Conservation (phyloP, 2,797 vertebrate species). For the Liparis tanakae region DNA sequence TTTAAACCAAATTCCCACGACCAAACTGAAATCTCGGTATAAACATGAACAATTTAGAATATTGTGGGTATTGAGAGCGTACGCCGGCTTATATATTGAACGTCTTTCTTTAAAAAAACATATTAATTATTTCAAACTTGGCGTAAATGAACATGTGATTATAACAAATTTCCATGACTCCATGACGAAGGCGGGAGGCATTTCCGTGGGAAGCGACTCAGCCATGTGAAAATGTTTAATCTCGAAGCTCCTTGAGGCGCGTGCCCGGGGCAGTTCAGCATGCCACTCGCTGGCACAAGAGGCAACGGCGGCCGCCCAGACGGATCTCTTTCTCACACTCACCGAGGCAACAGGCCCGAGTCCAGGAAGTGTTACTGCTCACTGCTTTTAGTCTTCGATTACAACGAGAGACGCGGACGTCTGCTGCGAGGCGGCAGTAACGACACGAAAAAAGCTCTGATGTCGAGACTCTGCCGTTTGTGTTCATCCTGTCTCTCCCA, state of each 20-base stretch:
- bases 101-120: no score
- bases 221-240: constrained; percentile 79
- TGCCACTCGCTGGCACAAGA: constrained; percentile 44
- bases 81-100: no score
- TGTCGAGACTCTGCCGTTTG: not conserved
- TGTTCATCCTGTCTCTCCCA: constrained; percentile 5
- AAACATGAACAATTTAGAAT: no score
- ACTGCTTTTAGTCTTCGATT: not conserved
- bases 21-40: no score
- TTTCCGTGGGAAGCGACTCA: constrained; percentile 62
- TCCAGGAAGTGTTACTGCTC: constrained; percentile 11
- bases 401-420: not conserved
- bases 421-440: not conserved
- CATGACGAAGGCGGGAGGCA: constrained; percentile 45
- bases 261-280: constrained; percentile 57
- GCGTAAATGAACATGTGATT: no score
- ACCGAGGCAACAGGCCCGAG: not conserved
- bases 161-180: no score
- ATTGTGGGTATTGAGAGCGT: no score
- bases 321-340: not conserved
- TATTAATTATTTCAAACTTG: no score
- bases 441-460: not conserved
- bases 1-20: no score
- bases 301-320: constrained; percentile 28
- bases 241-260: constrained; percentile 62